phyloP scores from a whole-genome alignment of 2,797 vertebrate species.

The Acanthurus lineatus region DNA sequence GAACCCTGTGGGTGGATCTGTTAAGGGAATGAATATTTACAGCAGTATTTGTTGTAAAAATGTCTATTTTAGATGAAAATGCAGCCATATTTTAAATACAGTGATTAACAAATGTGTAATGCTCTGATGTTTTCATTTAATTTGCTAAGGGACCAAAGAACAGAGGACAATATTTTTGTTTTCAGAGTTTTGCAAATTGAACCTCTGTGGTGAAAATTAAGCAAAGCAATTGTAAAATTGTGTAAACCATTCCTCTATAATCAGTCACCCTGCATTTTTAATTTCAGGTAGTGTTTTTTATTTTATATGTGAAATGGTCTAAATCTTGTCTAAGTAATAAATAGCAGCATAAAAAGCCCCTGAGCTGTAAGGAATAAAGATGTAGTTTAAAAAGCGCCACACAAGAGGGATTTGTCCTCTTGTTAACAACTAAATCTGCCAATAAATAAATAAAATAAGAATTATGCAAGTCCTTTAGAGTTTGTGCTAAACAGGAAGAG shows the following conservation, averaged over 20 bases:
- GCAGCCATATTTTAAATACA: not conserved
- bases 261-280: slow-evolving; percentile 15
- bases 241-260: slow-evolving; percentile 12
- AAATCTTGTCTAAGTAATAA: not conserved
- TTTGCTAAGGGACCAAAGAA: not conserved
- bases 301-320: not conserved
- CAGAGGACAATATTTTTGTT: not conserved
- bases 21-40: not conserved
- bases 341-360: slow-evolving; percentile 5
- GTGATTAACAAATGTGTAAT: not conserved
- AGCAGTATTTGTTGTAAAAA: not conserved
- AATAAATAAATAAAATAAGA: slow-evolving; percentile 31
- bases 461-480: slow-evolving; percentile 20
- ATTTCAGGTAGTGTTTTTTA: slow-evolving; percentile 4
- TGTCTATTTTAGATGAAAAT: not conserved
- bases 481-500: slow-evolving; percentile 47
- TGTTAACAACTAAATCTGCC: slow-evolving; percentile 23
- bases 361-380: slow-evolving; percentile 17
- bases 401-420: slow-evolving; percentile 17
- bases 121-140: not conserved
- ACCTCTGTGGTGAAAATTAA: not conserved
- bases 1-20: not conserved
- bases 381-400: slow-evolving; percentile 10
- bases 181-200: slow-evolving; percentile 3
- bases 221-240: not conserved